phyloP scores from a whole-genome alignment of 2,888 invertebrate genomes.

The Scelioninae gen. 1 region DNA sequence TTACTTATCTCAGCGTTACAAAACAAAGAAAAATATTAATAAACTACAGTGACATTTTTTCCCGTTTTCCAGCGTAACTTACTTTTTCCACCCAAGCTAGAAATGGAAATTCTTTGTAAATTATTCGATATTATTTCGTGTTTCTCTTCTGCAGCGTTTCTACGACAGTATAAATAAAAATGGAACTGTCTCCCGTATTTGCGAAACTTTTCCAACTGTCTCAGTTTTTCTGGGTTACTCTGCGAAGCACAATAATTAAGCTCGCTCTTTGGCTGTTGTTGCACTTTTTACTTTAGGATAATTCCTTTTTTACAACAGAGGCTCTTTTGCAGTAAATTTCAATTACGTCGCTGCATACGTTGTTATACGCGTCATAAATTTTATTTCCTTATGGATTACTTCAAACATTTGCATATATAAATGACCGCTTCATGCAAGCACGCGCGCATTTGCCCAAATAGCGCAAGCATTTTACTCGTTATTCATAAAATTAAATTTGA shows the following conservation, averaged over 20 bases:
- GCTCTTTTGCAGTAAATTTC: slow-evolving; percentile 67
- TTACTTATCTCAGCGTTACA: slow-evolving; percentile 38
- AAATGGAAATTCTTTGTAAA: slow-evolving; percentile 69
- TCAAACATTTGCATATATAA: slow-evolving; percentile 52
- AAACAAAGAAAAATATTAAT: slow-evolving; percentile 59
- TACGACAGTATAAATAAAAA: slow-evolving; percentile 69
- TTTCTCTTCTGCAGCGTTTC: slow-evolving; percentile 58
- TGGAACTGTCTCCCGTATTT: slow-evolving; percentile 66
- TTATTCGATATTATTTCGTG: slow-evolving; percentile 70
- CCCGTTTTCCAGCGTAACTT: slow-evolving; percentile 31
- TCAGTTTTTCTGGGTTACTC: slow-evolving; percentile 70
- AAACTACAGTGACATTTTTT: slow-evolving; percentile 47
- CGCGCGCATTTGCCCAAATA: not conserved
- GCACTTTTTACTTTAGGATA: slow-evolving; percentile 67
- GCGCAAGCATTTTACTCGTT: not conserved
- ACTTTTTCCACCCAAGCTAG: slow-evolving; percentile 48
- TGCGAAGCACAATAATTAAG: slow-evolving; percentile 68
- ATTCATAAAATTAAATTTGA: slow-evolving; percentile 28
- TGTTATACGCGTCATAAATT: slow-evolving; percentile 63
- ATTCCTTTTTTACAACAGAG: slow-evolving; percentile 58
- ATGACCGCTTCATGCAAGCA: slow-evolving; percentile 29
- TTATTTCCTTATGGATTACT: slow-evolving; percentile 60
- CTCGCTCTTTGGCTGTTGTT: slow-evolving; percentile 68
- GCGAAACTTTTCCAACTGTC: slow-evolving; percentile 67
- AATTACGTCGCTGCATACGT: slow-evolving; percentile 61